Base-by-base conservation (phyloP, 2,888 invertebrate species). In the Drosophila mimica region DNA sequence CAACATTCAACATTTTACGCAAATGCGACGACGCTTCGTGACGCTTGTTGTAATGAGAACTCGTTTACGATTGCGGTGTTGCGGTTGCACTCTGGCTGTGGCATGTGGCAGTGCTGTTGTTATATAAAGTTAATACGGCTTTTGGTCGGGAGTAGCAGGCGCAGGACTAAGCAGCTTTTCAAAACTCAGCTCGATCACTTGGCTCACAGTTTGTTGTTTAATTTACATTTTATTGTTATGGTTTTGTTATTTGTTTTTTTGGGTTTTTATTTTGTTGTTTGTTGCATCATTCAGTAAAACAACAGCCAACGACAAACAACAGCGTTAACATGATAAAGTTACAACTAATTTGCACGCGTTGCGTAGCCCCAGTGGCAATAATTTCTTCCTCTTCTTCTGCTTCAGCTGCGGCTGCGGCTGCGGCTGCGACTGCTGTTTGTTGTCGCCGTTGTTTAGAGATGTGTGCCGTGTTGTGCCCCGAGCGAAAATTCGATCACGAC, bases 321-420 rank as follows among this genome's bases (percentile, higher is more conserved):
- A 82, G 61, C 59, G 51, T 57, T 62, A 66, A 61, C 36, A 51
- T 51, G 68, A 66, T 59, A 59, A 62, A 53, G 70, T 74, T 73
- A 56, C 56, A 57, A 73, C 83, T 73, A 87, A 83, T 87, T 83
- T 84, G 67, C 67, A 89, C 70, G 76, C 89, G 87, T 83, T 83
- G 88, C 85, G 82, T 83, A 67, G 62, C 53, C 48, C 76, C 76
- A 56, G 52, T 53, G 70, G 62, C 51, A 57, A 57, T 53, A 67
- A 76, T 80, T 60, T 57, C 52, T 57, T 54, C 51, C 62, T 46
- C 9, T 48, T 54, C 30, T 13, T 6, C 20, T 15, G 20, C 25
- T 25, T 25, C 43, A 15, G 20, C 57, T 15, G 20, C 13, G n/a
- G 38, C 30, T 31, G 20, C 43, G 15, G 20, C 57, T 15, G 30